A percentile compares a stretch with the other conserved stretches of the same genome.
Evolutionary conservation across 2,797 vertebrate genomes (phyloP).

Genomic region (Gallirallus australis): DNA sequence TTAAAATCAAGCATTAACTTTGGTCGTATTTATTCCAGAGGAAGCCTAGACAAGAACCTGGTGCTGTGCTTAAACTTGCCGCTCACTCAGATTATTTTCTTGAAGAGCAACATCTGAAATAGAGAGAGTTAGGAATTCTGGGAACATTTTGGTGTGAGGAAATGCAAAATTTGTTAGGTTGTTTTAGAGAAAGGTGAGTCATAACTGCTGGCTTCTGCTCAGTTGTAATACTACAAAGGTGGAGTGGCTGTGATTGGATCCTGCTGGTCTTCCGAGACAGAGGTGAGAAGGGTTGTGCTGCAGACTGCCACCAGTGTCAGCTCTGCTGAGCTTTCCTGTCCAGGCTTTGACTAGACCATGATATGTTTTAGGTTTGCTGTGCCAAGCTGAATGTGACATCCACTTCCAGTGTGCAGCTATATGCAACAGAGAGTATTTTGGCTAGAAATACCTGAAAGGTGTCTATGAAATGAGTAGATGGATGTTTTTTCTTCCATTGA

Average conservation of each 20-base stretch:
- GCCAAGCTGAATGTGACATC: neutral
- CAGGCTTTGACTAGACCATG: accelerated
- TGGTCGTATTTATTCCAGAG: neutral
- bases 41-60: neutral
- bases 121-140: neutral
- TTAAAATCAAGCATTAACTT: neutral
- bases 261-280: neutral
- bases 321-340: neutral
- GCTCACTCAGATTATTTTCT: neutral
- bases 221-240: neutral
- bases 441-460: neutral
- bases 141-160: neutral
- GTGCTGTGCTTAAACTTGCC: neutral
- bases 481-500: neutral
- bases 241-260: neutral
- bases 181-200: neutral
- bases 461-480: neutral
- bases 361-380: neutral
- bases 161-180: neutral
- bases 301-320: neutral
- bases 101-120: neutral
- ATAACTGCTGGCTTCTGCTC: neutral
- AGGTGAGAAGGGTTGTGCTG: neutral
- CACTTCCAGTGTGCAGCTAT: neutral
- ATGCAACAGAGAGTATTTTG: neutral